Evolutionary conservation across 1,140 invertebrate genomes (phyloP).

Genomic region (Catajapyx aquilonaris): DNA sequence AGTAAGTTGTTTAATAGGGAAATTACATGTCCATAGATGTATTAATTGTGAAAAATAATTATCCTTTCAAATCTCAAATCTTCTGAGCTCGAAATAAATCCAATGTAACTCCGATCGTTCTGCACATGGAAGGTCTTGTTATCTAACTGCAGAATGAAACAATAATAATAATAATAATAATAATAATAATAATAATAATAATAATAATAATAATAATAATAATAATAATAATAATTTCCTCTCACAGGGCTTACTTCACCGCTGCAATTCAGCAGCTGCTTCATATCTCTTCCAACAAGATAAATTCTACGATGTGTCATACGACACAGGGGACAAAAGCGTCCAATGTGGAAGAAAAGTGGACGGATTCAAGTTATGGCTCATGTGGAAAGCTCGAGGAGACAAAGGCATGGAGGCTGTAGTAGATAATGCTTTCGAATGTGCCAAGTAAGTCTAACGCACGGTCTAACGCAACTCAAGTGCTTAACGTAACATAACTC

Average conservation of each 20-base stretch:
- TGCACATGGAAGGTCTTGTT: constrained; percentile 30
- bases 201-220: neutral
- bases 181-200: too few relatives aligned
- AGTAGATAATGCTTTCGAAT: constrained; percentile 39
- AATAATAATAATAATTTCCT: neutral
- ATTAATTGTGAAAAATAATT: too few relatives aligned
- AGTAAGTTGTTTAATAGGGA: too few relatives aligned
- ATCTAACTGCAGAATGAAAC: too few relatives aligned
- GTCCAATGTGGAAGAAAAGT: constrained; percentile 84
- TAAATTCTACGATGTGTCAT: constrained; percentile 75
- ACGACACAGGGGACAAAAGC: constrained; percentile 82
- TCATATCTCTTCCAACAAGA: constrained; percentile 80
- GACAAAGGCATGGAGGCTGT: constrained; percentile 29
- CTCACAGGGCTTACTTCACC: constrained; percentile 33
- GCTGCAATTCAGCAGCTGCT: constrained; percentile 54
- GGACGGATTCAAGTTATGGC: constrained; percentile 81
- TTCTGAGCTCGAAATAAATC: too few relatives aligned
- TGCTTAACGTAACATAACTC: neutral
- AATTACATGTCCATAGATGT: too few relatives aligned
- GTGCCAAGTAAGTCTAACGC: constrained; percentile 23
- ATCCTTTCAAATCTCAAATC: too few relatives aligned
- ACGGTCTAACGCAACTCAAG: neutral
- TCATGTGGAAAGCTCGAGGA: constrained; percentile 71
- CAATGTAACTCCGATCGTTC: constrained; percentile 24
- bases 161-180: too few relatives aligned